Conservation (phyloP, 1,140 invertebrate species). For the Cheumatopsyche charites region DNA sequence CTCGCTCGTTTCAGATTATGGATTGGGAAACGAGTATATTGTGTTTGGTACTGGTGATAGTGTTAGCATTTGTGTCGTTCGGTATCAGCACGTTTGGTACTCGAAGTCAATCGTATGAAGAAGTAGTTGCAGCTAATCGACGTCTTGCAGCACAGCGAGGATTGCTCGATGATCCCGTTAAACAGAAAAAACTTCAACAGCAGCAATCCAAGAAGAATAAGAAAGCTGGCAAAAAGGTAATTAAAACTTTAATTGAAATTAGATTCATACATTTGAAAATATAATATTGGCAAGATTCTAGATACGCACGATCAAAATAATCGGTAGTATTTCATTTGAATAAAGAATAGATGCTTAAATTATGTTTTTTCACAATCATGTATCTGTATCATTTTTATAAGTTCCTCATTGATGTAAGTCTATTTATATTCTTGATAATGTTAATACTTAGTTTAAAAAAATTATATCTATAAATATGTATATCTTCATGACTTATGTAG, state of each 20-base stretch:
- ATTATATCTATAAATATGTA: too few species aligned
- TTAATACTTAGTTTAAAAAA: too few species aligned
- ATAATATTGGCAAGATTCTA: too few species aligned
- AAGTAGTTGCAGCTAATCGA: slow-evolving; percentile 42
- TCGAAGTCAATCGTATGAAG: slow-evolving; percentile 43
- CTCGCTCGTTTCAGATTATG: slow-evolving; percentile 43
- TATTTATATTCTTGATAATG: too few species aligned
- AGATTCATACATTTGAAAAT: too few species aligned
- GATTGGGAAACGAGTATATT: slow-evolving; percentile 41
- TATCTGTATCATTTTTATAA: too few species aligned
- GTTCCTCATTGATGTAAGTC: too few species aligned
- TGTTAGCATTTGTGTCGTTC: slow-evolving; percentile 32
- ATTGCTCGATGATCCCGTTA: slow-evolving; percentile 37
- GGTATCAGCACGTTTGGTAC: slow-evolving; percentile 40
- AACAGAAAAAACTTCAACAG: slow-evolving; percentile 37
- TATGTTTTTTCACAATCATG: too few species aligned
- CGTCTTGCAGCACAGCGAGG: slow-evolving; percentile 36
- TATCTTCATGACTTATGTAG: background rate
- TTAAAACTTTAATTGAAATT: background rate
- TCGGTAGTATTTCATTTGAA: too few species aligned
- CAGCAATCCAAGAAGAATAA: slow-evolving; percentile 48
- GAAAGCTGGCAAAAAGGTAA: slow-evolving; percentile 47
- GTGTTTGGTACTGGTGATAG: slow-evolving; percentile 41
- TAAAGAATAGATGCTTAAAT: too few species aligned
- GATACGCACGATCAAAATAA: too few species aligned